A percentile compares a stretch with the other conserved stretches of the same genome.
These are phyloP conservation scores for Rhopalosiphum nymphaeae DNA, from an alignment of 2,888 invertebrate species.

Conservation along the genomic window DNA sequence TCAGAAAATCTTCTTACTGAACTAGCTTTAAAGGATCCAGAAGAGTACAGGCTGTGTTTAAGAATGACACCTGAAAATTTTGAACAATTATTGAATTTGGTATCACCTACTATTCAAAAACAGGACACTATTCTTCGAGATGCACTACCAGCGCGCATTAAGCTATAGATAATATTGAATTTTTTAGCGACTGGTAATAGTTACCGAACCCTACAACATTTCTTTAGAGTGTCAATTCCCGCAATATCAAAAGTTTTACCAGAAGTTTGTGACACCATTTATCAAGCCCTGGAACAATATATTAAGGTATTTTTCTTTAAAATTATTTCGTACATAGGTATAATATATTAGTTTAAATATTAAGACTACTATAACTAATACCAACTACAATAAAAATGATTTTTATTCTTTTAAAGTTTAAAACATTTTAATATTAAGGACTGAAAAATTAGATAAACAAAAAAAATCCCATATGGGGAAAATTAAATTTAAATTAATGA, in stretches of 20 bases:
- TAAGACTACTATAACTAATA: slow-evolving; percentile 42
- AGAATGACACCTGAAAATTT: slow-evolving; percentile 58
- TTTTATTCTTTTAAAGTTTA: slow-evolving; percentile 16
- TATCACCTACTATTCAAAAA: slow-evolving; percentile 51
- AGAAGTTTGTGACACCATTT: slow-evolving; percentile 61
- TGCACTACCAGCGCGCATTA: slow-evolving; percentile 52
- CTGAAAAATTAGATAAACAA: slow-evolving; percentile 35
- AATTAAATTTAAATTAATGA: slow-evolving; percentile 39
- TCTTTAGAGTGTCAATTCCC: slow-evolving; percentile 57
- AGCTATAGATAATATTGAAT: slow-evolving; percentile 56
- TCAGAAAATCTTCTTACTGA: slow-evolving; percentile 57
- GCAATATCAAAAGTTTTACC: slow-evolving; percentile 56
- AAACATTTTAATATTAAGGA: slow-evolving; percentile 15
- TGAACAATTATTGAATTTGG: slow-evolving; percentile 53
- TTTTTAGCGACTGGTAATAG: slow-evolving; percentile 61
- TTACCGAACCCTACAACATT: slow-evolving; percentile 60
- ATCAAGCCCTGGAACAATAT: slow-evolving; percentile 49
- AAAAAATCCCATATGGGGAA: slow-evolving; percentile 39
- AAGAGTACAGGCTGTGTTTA: slow-evolving; percentile 60
- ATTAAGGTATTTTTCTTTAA: slow-evolving; percentile 46
- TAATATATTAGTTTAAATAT: slow-evolving; percentile 37
- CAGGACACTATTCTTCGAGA: slow-evolving; percentile 42
- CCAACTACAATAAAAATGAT: slow-evolving; percentile 40
- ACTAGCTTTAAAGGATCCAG: slow-evolving; percentile 63
- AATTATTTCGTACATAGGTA: slow-evolving; percentile 33